Base-by-base conservation (phyloP, 2,797 vertebrate genomes). In the Parambassis ranga region DNA sequence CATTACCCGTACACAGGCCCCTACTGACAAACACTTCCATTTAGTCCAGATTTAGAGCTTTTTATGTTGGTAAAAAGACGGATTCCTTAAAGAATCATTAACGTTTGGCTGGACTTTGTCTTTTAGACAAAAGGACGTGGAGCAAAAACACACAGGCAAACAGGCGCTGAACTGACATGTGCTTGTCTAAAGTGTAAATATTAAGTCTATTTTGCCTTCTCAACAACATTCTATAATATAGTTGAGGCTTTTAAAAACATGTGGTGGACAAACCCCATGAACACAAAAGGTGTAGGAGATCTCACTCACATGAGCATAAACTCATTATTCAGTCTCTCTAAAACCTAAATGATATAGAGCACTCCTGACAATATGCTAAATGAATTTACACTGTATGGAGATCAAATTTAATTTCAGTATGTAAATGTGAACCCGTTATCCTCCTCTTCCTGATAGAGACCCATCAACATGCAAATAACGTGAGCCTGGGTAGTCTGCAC, bases 11-110 rank as follows among this genome's bases (percentile, higher is more conserved):
- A 27, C 43, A 50, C n/a, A 48, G 55, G 37, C 57, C 56, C 65
- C 60, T 32, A 7, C 27, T 36, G 18, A 23, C 23, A 26, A 24
- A 32, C 18, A 51, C 9, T 43, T 16, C 26, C 31, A 56, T 38
- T 23, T 6, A 20, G 15, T 57, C 49, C 60, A 70, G 16, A 78
- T 65, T 59, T 65, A 59, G 64, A 64, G 18, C 26, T 75, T 64
- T 74, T 69, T 65, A 62, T 53, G 44, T 62, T 33, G 33, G 48
- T 31, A 53, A 59, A 75, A 51, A 63, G 10, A 51, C 41, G 15
- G 3, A 13, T 61, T 37, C 75, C 30, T 67, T 22, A 13, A 47
- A 33, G 36, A 32, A 57, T 3, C 10, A 31, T 30, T n/a, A 39
- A 46, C 31, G 23, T 51, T 42, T 37, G 36, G 14, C 39, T 38